These are phyloP conservation scores for Rhyacichthys aspro DNA, from an alignment of 2,797 vertebrate genomes.

Conservation along the genomic window DNA sequence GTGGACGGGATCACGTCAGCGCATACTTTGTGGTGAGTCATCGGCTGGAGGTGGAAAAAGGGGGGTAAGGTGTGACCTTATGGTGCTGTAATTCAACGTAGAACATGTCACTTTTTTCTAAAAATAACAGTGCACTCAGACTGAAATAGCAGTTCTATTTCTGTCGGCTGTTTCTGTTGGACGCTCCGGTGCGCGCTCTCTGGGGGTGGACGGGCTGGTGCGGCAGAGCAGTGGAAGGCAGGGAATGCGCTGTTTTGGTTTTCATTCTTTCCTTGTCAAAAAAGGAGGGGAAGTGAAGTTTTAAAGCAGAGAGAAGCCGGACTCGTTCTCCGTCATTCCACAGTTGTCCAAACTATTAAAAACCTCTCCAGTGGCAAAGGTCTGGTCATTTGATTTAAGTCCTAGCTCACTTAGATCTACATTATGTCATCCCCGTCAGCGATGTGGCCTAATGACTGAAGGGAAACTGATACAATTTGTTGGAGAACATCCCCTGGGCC, in stretches of 20 bases:
- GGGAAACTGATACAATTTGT: slow-evolving; percentile 61
- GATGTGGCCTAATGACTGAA: slow-evolving; percentile 41
- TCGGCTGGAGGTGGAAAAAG: slow-evolving; percentile 47
- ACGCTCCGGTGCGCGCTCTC: slow-evolving; percentile 50
- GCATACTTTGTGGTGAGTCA: slow-evolving; percentile 77
- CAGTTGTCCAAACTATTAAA: slow-evolving; percentile 52
- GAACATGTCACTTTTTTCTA: slow-evolving; percentile 76
- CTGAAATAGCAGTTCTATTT: slow-evolving; percentile 85
- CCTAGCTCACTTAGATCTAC: slow-evolving; percentile 13
- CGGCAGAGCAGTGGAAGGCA: slow-evolving; percentile 39
- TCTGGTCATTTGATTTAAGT: slow-evolving; percentile 42
- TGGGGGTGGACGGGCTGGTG: slow-evolving; percentile 50
- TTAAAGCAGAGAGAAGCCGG: slow-evolving; percentile 25
- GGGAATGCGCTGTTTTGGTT: slow-evolving; percentile 74
- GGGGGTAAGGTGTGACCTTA: slow-evolving; percentile 70
- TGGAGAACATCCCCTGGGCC: slow-evolving; percentile 27
- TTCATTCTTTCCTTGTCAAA: slow-evolving; percentile 64
- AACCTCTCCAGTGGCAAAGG: slow-evolving; percentile 23
- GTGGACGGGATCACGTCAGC: slow-evolving; percentile 71
- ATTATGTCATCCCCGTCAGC: slow-evolving; percentile 47
- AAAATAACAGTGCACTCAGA: slow-evolving; percentile 76
- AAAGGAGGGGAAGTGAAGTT: slow-evolving; percentile 3
- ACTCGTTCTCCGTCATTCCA: slow-evolving; percentile 49
- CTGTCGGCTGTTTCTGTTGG: slow-evolving; percentile 80
- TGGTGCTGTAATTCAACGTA: slow-evolving; percentile 76